Base-by-base conservation (phyloP, 2,888 invertebrate species). In the Augiades crinisus region DNA sequence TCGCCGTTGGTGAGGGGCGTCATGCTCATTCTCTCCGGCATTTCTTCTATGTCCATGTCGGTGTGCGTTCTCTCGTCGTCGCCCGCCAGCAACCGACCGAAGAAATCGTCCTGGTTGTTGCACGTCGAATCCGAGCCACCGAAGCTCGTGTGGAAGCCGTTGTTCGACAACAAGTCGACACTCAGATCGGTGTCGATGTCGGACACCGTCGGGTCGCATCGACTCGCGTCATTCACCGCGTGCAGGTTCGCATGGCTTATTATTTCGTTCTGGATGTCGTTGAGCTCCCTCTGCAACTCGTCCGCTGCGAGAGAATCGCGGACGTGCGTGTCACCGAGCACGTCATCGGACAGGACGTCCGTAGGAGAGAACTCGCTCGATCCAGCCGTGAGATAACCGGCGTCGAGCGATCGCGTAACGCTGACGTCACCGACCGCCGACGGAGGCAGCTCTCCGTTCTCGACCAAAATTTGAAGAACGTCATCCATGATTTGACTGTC, bases 401-500 rank as follows among this genome's bases (percentile, higher is more conserved):
- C 62, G 34, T 76, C 74, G 47, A 69, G 75, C 55, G 65, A 75
- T 60, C 58, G 79, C 81, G 19, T 93, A 91, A 17, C 92, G 91
- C 56, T 91, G 75, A 59, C 93, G 63, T 94, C 77, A 24, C 68
- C 93, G 0, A 96, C 97, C 0, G 96, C 96, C 64, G 96, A 96
- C 5, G 97, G 94, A 0, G 98, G 96, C 52, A 98, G 80, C 72
- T 98, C 98, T 7, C 98, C 98, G 75, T 96, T 97, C 71, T 97
- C 95, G 36, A 98, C 97, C 8, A 98, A 91, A 62, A 98, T 97
- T 74, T 98, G 98, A 47, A 98, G 86, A 0, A 98, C 97, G 78
- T 98, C 98, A 71, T 97, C 96, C 68, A 97, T 95, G 47, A 94
- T 94, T 75, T 96, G 95, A 68, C 95, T 95, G 70, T 86, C 68